These are phyloP conservation scores for Prenolepis imparis DNA, from an alignment of 2,888 invertebrate genomes.

Conservation along the genomic window DNA sequence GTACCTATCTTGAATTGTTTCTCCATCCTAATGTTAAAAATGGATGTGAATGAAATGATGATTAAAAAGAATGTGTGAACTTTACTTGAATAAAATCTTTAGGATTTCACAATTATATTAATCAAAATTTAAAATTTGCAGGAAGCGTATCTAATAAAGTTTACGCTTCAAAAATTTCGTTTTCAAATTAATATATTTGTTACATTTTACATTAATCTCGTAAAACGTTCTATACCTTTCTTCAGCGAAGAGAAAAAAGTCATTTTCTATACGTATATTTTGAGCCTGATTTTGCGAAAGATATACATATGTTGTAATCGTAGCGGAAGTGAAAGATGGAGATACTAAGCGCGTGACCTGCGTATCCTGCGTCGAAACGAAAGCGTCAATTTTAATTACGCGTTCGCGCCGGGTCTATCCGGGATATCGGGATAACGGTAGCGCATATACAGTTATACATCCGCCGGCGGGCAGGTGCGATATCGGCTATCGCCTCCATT, in stretches of 20 bases:
- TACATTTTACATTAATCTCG: neutral
- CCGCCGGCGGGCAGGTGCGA: slow-evolving; percentile 70
- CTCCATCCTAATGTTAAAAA: neutral
- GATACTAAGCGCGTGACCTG: slow-evolving; percentile 50
- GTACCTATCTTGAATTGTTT: neutral
- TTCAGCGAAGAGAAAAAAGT: neutral
- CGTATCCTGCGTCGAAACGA: slow-evolving; percentile 68
- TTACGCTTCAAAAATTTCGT: neutral
- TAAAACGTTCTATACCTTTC: neutral
- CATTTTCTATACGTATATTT: slow-evolving; percentile 38
- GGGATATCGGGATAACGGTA: slow-evolving; percentile 72
- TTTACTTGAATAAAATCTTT: neutral
- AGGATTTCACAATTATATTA: neutral
- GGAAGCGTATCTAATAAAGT: neutral
- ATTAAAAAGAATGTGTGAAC: neutral
- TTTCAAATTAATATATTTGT: neutral
- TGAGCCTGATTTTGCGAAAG: slow-evolving; percentile 58
- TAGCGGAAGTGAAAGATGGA: slow-evolving; percentile 65
- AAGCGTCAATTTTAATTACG: slow-evolving; percentile 82
- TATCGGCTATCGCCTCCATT: slow-evolving; percentile 78
- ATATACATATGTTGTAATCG: slow-evolving; percentile 47
- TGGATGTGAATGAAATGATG: neutral
- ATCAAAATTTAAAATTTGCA: neutral
- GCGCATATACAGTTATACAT: slow-evolving; percentile 62
- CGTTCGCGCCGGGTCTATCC: slow-evolving; percentile 64